These are phyloP conservation scores for Vidua macroura DNA, from an alignment of 2,113 vertebrate genomes.

Conservation along the genomic window DNA sequence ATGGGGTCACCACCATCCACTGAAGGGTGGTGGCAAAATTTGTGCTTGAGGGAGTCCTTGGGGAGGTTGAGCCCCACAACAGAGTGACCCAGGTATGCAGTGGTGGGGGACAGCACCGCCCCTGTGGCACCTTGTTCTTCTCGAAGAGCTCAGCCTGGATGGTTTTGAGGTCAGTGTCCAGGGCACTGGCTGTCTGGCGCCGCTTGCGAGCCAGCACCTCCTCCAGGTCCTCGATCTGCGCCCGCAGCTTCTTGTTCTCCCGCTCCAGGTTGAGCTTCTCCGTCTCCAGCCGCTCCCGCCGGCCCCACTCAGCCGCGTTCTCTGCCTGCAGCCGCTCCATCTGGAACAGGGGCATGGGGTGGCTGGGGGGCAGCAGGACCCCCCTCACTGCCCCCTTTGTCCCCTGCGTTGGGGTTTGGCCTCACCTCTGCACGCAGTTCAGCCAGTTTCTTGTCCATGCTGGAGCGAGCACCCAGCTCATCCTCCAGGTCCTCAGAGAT, in stretches of 20 bases:
- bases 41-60: not conserved
- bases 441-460: conserved; percentile 96
- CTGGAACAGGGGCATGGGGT: conserved; percentile 47
- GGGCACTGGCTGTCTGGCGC: conserved; percentile 85
- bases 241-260: conserved; percentile 95
- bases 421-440: conserved; percentile 92
- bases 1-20: not conserved
- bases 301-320: conserved; percentile 94
- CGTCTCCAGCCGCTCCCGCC: conserved; percentile 91
- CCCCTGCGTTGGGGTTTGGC: accelerated
- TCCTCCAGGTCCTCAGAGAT: conserved; percentile 97
- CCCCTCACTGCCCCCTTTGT: accelerated
- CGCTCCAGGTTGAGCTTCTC: conserved; percentile 94
- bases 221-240: conserved; percentile 92
- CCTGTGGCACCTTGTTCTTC: conserved; percentile 87
- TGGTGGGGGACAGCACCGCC: not conserved
- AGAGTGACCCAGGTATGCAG: not conserved
- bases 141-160: conserved; percentile 93
- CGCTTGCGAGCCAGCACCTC: conserved; percentile 89
- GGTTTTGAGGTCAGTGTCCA: conserved; percentile 91
- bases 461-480: conserved; percentile 90
- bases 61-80: not conserved
- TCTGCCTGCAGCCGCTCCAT: conserved; percentile 97
- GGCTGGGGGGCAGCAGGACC: not conserved
- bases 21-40: not conserved